phyloP scores from a whole-genome alignment of 2,113 vertebrate genomes.

The Brachyhypopomus occidentalis region DNA sequence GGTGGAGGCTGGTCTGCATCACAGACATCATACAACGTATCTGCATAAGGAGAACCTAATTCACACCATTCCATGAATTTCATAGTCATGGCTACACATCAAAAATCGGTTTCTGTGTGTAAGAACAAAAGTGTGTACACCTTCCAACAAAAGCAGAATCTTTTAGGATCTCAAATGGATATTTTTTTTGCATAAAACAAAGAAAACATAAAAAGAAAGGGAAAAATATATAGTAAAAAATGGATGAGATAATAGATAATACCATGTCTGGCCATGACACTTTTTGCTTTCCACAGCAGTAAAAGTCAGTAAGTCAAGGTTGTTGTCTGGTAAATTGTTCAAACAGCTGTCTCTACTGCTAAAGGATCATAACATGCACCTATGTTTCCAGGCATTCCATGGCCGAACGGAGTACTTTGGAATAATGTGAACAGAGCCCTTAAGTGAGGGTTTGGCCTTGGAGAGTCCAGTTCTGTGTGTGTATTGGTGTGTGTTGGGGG shows the following conservation, averaged over 20 bases:
- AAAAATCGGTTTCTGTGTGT: background rate
- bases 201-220: background rate
- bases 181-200: background rate
- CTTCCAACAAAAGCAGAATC: background rate
- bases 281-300: background rate
- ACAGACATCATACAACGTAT: conserved; percentile 7
- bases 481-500: background rate
- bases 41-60: background rate
- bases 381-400: conserved; percentile 8
- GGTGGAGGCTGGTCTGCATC: background rate
- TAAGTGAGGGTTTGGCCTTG: conserved; percentile 22
- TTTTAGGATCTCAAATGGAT: no score
- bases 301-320: conserved; percentile 22
- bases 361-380: conserved; percentile 14
- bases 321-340: conserved; percentile 29
- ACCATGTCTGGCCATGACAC: background rate
- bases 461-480: conserved; percentile 33
- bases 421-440: conserved; percentile 30
- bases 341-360: conserved; percentile 31
- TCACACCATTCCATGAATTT: background rate
- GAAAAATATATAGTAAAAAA: no score
- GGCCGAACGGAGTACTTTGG: background rate
- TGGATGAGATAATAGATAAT: conserved; percentile 51
- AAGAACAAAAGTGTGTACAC: background rate
- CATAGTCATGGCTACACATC: background rate